Conservation (phyloP, 53 echinoderm and acorn worm species). For the Crossaster papposus region DNA sequence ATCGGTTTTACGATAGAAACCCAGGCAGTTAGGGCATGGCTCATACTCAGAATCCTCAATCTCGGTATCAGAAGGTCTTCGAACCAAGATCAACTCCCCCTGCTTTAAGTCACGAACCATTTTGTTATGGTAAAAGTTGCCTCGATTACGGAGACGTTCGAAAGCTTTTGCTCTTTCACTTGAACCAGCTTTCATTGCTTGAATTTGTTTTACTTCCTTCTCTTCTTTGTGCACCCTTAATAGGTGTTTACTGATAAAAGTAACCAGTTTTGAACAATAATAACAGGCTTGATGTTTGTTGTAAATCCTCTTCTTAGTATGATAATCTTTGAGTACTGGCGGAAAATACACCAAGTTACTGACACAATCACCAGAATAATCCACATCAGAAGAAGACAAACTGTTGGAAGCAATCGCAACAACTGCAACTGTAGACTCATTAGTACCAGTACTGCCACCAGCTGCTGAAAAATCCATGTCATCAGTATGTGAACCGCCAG, state of each 20-base stretch:
- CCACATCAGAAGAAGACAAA: no score
- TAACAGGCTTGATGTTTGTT: conserved; percentile 55
- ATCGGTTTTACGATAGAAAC: conserved; percentile 33
- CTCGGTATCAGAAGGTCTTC: conserved; percentile 45
- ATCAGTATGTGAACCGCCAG: no score
- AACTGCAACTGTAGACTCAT: no score
- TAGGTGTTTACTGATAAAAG: conserved; percentile 65
- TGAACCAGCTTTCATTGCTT: conserved; percentile 24
- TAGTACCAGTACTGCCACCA: no score
- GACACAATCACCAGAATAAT: no score
- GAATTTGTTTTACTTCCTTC: conserved; percentile 47
- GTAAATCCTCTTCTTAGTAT: conserved; percentile 28
- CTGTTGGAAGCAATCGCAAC: no score
- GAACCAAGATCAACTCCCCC: conserved; percentile 54
- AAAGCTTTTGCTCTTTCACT: conserved; percentile 41
- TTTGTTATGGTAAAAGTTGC: conserved; percentile 61
- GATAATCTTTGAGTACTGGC: no score
- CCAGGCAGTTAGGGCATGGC: conserved; percentile 61
- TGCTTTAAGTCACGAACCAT: conserved; percentile 37
- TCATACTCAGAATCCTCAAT: conserved; percentile 34
- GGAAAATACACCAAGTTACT: no score
- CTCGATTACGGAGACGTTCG: conserved; percentile 58
- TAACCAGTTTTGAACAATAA: conserved; percentile 42
- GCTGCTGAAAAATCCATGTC: no score
- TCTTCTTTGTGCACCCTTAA: conserved; percentile 35